Evolutionary conservation across 2,797 vertebrate genomes (phyloP).

Genomic region (Channallabes apus): DNA sequence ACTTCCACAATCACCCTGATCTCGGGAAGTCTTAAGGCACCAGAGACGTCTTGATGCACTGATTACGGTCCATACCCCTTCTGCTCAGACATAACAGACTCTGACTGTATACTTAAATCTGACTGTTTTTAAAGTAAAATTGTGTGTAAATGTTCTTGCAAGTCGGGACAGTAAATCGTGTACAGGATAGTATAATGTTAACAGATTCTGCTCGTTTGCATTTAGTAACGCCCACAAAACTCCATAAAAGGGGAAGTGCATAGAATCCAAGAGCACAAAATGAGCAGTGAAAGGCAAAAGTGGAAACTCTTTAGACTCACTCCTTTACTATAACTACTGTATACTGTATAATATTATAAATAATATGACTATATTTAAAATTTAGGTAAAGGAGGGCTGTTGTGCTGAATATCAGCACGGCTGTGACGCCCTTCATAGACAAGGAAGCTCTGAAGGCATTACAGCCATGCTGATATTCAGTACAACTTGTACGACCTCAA

Average conservation of each 20-base stretch:
- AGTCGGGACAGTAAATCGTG: not conserved
- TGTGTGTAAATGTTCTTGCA: no score
- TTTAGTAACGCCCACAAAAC: not conserved
- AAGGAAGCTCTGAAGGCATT: no score
- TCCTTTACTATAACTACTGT: not conserved
- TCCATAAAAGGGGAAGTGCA: not conserved
- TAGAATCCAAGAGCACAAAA: not conserved
- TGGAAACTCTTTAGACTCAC: not conserved
- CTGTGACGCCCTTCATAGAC: no score
- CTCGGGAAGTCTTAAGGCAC: not conserved
- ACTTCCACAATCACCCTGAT: not conserved
- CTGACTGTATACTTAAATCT: conserved; percentile 12
- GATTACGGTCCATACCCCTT: not conserved
- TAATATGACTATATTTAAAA: no score
- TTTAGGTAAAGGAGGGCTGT: no score
- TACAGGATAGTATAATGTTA: not conserved
- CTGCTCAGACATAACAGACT: conserved; percentile 5
- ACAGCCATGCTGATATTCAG: no score
- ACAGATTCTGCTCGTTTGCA: not conserved
- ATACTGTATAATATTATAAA: no score
- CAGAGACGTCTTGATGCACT: not conserved
- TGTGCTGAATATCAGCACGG: no score
- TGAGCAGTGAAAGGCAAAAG: not conserved
- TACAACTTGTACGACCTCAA: no score
- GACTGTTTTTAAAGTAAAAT: no score